Percentiles rank a stretch among this genome's conserved stretches.
These are phyloP conservation scores for Agrenia bidenticulata DNA, from an alignment of 2,888 invertebrate genomes.

Conservation along the genomic window DNA sequence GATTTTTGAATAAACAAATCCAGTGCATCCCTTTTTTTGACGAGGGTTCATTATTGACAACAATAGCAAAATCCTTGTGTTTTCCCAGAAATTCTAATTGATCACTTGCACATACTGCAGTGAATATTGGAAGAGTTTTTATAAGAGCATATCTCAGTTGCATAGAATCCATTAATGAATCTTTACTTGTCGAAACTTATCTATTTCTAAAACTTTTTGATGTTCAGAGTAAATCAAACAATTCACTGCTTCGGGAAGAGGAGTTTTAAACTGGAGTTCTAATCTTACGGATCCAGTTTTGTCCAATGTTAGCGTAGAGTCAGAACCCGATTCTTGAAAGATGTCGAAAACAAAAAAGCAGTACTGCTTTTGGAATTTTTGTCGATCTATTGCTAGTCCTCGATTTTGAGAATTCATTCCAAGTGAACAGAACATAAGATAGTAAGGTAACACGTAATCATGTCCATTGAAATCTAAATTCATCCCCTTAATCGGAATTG, in stretches of 20 bases:
- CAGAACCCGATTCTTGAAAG: constrained; percentile 15
- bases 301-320: constrained; percentile 24
- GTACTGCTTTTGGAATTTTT: constrained; percentile 11
- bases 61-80: constrained; percentile 5
- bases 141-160: constrained; percentile 22
- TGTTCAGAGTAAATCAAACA: constrained; percentile 34
- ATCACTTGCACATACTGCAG: constrained; percentile 22
- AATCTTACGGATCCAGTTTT: constrained; percentile 32
- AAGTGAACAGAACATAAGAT: constrained; percentile 14
- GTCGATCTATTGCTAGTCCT: constrained; percentile 15
- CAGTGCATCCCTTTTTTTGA: constrained; percentile 21
- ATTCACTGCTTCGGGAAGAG: constrained; percentile 29
- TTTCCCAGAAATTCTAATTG: background rate
- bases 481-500: constrained; percentile 43
- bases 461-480: constrained; percentile 29
- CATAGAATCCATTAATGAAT: constrained; percentile 26
- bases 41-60: constrained; percentile 18
- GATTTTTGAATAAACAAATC: constrained; percentile 7
- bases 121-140: background rate
- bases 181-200: constrained; percentile 28
- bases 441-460: constrained; percentile 19
- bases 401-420: constrained; percentile 15
- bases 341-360: constrained; percentile 34
- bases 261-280: constrained; percentile 23
- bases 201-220: constrained; percentile 31